A percentile compares a stretch with the other conserved stretches of the same genome.
Evolutionary conservation across 2,797 vertebrate species (phyloP).

Genomic region (Nannoperca australis): DNA sequence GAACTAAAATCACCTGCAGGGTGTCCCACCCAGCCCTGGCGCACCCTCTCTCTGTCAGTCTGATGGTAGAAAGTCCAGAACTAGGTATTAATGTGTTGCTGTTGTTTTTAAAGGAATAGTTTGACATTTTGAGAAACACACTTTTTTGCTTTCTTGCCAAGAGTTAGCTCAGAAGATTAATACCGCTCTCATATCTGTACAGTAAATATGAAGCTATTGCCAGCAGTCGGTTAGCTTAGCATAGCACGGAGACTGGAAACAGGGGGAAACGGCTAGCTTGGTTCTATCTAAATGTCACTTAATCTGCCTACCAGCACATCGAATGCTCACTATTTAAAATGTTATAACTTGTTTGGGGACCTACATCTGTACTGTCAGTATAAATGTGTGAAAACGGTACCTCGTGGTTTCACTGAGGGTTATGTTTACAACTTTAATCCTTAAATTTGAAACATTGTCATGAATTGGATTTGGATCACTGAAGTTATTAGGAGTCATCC

Average conservation of each 20-base stretch:
- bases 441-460: background rate
- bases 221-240: too few species aligned
- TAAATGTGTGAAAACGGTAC: background rate
- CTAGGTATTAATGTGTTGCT: constrained; percentile 60
- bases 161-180: background rate
- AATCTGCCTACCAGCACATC: background rate
- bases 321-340: background rate
- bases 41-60: constrained; percentile 72
- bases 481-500: background rate
- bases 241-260: background rate
- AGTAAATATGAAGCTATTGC: background rate
- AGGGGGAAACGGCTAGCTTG: too few species aligned
- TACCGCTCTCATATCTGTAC: background rate
- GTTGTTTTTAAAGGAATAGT: background rate
- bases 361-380: too few species aligned
- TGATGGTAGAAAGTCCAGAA: constrained; percentile 69
- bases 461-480: background rate
- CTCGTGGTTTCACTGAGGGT: too few species aligned
- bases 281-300: background rate
- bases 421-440: background rate
- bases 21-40: constrained; percentile 85
- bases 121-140: background rate
- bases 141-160: background rate
- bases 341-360: too few species aligned
- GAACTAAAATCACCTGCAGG: constrained; percentile 85